Evolutionary conservation across 2,797 vertebrate species (phyloP).

Genomic region (Lagocephalus sceleratus): DNA sequence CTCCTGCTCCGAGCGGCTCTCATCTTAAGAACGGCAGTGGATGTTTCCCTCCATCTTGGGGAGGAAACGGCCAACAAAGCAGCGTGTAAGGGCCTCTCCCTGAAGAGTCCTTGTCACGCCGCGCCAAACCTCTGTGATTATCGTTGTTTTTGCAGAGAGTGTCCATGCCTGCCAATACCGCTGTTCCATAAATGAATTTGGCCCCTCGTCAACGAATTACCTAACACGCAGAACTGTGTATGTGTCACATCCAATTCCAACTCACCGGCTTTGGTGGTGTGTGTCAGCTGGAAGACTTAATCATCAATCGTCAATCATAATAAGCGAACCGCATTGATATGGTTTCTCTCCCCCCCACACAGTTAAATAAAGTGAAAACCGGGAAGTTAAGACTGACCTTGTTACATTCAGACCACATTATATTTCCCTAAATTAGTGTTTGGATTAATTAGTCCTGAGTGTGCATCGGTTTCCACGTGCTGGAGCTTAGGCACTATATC

Average conservation of each 20-base stretch:
- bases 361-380: constrained; percentile 75
- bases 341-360: constrained; percentile 39
- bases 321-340: constrained; percentile 74
- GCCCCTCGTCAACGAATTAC: constrained; percentile 80
- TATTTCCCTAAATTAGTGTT: constrained; percentile 72
- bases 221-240: constrained; percentile 78
- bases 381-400: constrained; percentile 74
- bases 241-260: constrained; percentile 79
- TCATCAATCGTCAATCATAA: constrained; percentile 81
- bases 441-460: constrained; percentile 73
- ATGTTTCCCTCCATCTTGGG: constrained; percentile 72
- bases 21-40: constrained; percentile 65
- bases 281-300: constrained; percentile 79
- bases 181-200: constrained; percentile 81
- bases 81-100: constrained; percentile 77
- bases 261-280: constrained; percentile 76
- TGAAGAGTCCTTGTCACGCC: constrained; percentile 77
- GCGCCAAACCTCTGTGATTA: constrained; percentile 79
- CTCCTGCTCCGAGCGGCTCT: constrained; percentile 50
- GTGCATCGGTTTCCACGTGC: constrained; percentile 65
- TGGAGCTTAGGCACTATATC: constrained; percentile 53
- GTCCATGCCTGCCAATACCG: constrained; percentile 78
- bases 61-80: constrained; percentile 74
- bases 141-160: constrained; percentile 79
- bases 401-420: constrained; percentile 70